Conservation (phyloP, 2,797 vertebrate genomes). For the Smutsia gigantea region DNA sequence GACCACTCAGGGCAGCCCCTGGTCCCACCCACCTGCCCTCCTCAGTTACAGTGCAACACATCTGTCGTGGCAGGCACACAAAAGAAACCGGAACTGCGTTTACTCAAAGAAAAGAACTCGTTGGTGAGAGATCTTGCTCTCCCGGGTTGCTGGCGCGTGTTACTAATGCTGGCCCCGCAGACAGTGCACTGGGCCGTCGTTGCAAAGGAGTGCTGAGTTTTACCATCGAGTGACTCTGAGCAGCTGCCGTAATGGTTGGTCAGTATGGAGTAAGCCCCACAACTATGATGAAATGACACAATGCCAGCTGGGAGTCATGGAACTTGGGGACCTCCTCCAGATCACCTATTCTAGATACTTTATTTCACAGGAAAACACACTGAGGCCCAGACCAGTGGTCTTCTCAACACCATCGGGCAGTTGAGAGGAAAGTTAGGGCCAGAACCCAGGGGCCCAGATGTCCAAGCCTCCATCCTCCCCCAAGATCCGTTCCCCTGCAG, state of each 20-base stretch:
- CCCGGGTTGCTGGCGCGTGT: background rate
- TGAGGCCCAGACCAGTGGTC: background rate
- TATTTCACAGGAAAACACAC: background rate
- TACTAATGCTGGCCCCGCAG: too few species aligned
- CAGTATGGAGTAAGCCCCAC: too few species aligned
- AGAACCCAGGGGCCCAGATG: accelerated
- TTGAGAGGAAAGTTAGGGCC: background rate
- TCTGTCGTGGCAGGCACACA: background rate
- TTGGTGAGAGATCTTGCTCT: background rate
- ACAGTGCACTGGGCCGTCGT: accelerated
- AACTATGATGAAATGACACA: background rate
- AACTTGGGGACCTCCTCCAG: background rate
- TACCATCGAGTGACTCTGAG: background rate
- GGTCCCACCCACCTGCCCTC: background rate
- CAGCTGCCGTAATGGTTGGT: background rate
- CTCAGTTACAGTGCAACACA: background rate
- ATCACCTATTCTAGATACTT: background rate
- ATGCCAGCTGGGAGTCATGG: background rate
- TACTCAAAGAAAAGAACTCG: background rate
- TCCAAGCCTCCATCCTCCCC: background rate
- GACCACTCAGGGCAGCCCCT: background rate
- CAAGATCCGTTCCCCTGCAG: too few species aligned
- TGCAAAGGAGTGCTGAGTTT: too few species aligned
- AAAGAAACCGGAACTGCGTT: background rate
- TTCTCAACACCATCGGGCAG: background rate